Conservation (phyloP, 2,888 invertebrate species). For the Gerris lacustris region DNA sequence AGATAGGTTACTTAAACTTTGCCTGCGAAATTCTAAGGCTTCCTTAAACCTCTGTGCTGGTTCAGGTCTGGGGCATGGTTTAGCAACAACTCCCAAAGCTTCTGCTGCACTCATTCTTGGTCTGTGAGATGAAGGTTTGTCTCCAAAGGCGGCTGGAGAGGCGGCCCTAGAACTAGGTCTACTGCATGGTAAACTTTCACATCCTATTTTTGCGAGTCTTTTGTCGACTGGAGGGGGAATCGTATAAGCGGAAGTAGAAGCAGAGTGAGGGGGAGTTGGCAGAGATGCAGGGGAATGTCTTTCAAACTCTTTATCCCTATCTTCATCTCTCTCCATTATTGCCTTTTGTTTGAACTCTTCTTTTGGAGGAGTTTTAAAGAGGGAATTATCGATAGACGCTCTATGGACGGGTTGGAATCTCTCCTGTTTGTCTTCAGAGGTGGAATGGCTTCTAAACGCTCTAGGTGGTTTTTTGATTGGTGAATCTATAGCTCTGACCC, state of each 20-base stretch:
- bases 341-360: constrained; percentile 17
- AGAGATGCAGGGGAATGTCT: neutral
- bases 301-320: constrained; percentile 15
- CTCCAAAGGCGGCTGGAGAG: constrained; percentile 27
- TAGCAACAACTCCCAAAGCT: constrained; percentile 31
- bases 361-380: constrained; percentile 20
- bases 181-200: constrained; percentile 25
- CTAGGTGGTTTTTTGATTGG: constrained; percentile 29
- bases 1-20: constrained; percentile 30
- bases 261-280: neutral
- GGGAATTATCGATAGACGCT: constrained; percentile 24
- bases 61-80: constrained; percentile 30
- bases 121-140: constrained; percentile 19
- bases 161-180: constrained; percentile 28
- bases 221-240: constrained; percentile 14
- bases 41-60: constrained; percentile 26
- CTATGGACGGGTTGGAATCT: constrained; percentile 19
- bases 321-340: constrained; percentile 19
- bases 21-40: constrained; percentile 29
- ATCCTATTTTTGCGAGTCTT: constrained; percentile 14
- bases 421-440: constrained; percentile 19
- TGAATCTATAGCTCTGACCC: constrained; percentile 32
- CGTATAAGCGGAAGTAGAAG: neutral
- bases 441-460: constrained; percentile 20
- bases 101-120: constrained; percentile 30